Evolutionary conservation across 1,140 invertebrate genomes (phyloP), one percentile per base, ranked within the genome.

Genomic region (Bombus confusus): DNA sequence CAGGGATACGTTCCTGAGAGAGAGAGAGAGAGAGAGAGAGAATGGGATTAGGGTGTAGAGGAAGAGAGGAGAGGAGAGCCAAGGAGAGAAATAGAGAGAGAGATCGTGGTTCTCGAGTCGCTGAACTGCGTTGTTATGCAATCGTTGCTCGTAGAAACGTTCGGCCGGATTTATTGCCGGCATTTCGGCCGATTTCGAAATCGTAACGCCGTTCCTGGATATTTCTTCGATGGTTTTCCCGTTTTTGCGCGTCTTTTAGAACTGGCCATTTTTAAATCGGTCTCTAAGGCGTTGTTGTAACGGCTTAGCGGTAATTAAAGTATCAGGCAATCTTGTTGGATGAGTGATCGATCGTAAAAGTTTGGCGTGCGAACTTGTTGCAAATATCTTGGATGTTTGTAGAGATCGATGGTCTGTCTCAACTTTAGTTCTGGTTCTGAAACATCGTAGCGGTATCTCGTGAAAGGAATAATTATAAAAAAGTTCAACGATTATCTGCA

Each of bases 101-200:
- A 37, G 43, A 85, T 68, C 47, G 74, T 52, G 47, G 73, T 25
- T 59, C 66, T 73, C 34, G 66, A 84, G 82, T 84, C 82, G 75
- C 72, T 79, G 82, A 84, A 78, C 82, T 69, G 68, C 41, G 75
- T 62, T 39, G 64, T 83, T 82, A 72, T 47, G 47, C 73, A 75
- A 59, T 76, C 52, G 66, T n/a, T 84, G 37, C 81, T 68, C 73
- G 72, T 71, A 59, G 75, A 79, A 84, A 84, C 74, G 75, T 66
- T 83, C 64, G 62, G 47, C 28, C 34, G 74, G 82, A 84, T 84
- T 84, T 84, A 84, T 84, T 79, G 75, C 76, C 82, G 82, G 66
- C 39, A 79, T 79, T 78, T 78, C 82, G 82, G 25, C 43, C 47
- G 64, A 43, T 84, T 84, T 84, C 82, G 82, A 79, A 79, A 84